Percentiles rank a stretch among this genome's conserved stretches.
Conservation (phyloP, 2,797 vertebrate genomes). For the Xyrichtys novacula region DNA sequence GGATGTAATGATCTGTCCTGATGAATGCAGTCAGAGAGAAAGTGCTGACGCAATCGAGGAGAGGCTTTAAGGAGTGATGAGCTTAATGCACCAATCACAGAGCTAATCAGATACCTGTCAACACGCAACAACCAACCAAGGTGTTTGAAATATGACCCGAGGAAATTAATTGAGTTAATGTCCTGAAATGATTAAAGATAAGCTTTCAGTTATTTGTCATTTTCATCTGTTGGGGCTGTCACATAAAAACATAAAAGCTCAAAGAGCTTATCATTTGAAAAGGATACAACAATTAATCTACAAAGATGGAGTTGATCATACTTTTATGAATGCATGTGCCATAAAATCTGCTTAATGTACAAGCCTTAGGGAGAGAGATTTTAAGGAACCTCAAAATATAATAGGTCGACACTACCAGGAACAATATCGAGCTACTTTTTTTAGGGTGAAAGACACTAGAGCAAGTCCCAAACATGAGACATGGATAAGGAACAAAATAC, state of each 20-base stretch:
- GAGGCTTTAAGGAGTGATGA: constrained; percentile 55
- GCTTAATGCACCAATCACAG: constrained; percentile 66
- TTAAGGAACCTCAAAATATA: too few relatives aligned
- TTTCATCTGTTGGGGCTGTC: not conserved
- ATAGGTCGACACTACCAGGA: too few relatives aligned
- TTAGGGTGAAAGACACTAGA: too few relatives aligned
- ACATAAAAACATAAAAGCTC: not conserved
- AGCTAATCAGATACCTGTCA: constrained; percentile 52
- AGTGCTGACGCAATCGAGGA: constrained; percentile 76
- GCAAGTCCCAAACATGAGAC: too few relatives aligned
- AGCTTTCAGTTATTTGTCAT: constrained; percentile 15
- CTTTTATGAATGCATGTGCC: not conserved
- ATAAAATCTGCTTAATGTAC: not conserved
- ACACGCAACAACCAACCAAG: constrained; percentile 40
- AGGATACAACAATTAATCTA: not conserved
- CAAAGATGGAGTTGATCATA: not conserved
- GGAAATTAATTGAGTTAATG: constrained; percentile 5
- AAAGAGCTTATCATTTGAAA: not conserved
- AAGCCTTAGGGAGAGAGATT: too few relatives aligned
- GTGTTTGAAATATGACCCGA: constrained; percentile 23
- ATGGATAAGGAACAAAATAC: not conserved
- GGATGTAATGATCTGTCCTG: constrained; percentile 83
- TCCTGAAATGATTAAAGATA: constrained; percentile 1
- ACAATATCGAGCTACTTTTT: too few relatives aligned
- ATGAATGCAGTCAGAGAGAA: constrained; percentile 81